Evolutionary conservation across 2,888 invertebrate genomes (phyloP), one percentile per base, ranked within the genome.

Genomic region (Theretra japonica): DNA sequence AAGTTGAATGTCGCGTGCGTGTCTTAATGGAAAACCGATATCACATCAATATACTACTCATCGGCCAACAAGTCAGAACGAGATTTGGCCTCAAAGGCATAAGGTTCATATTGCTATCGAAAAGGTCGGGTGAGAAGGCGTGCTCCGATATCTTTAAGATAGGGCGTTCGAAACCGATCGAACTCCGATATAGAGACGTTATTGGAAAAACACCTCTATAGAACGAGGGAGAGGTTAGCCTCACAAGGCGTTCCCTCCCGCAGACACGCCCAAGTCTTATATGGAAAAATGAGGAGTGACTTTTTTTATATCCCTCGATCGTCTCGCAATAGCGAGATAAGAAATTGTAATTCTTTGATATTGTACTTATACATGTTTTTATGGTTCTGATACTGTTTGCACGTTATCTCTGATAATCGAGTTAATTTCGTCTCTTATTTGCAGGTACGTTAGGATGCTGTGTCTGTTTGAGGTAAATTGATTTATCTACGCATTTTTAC

Each of bases 21-120:
- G 69, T 57, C 68, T 80, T 93, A 94, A 94, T 94, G 94, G 94
- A 94, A 94, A 94, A 94, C 94, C 94, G 91, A 94, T 94, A 94
- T 84, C 89, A 87, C 94, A 93, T 94, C 94, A 94, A 94, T 94
- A 94, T 90, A 90, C 94, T 94, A 92, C 87, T 92, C 90, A 83
- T 83, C 83, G 76, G 73, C 75, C 75, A 75, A 70, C 84, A 81
- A 80, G 79, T 80, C 79, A 91, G 81, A 85, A 80, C 78, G 77
- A 75, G 79, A 86, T 85, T 82, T 90, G 84, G 69, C 0, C 0
- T 0, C 2, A 41, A 56, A 62, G 74, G 25, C 74, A 80, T 91
- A 93, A 84, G 86, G 91, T 86, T 76, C 77, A 86, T 70, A 85
- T 82, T 92, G 41, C 73, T 65, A 53, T 77, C 81, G 75, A 69